Percentiles rank a stretch among this genome's conserved stretches.
These are phyloP conservation scores for Coleophora flavipennella DNA, from an alignment of 2,888 invertebrate genomes.

Conservation along the genomic window DNA sequence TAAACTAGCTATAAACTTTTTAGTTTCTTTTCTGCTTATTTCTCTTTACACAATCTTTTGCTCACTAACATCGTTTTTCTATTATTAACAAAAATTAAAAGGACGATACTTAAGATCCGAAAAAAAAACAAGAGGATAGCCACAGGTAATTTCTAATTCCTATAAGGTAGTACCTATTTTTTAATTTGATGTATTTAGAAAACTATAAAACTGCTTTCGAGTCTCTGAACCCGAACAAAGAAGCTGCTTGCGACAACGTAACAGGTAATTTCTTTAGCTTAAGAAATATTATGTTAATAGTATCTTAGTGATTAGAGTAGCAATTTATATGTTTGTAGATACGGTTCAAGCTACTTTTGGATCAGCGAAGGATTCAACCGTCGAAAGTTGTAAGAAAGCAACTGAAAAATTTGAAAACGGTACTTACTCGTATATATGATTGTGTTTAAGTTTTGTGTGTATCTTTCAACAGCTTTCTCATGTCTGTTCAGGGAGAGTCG, in stretches of 20 bases:
- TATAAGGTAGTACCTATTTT: too few relatives aligned
- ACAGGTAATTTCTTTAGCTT: conserved; percentile 18
- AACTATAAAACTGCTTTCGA: conserved; percentile 6
- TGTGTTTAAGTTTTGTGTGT: not conserved
- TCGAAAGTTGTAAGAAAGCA: conserved; percentile 18
- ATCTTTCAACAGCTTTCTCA: not conserved
- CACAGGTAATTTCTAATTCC: too few relatives aligned
- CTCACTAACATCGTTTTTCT: conserved; percentile 30
- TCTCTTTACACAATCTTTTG: conserved; percentile 24
- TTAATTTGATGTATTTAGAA: too few relatives aligned
- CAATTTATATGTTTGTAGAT: conserved; percentile 23
- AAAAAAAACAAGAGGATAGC: too few relatives aligned
- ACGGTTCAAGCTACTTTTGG: conserved; percentile 22
- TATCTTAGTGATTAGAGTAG: too few relatives aligned
- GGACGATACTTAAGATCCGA: too few relatives aligned
- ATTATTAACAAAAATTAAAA: conserved; percentile 18
- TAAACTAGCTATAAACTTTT: conserved; percentile 8
- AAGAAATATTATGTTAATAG: too few relatives aligned
- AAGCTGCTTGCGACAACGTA: conserved; percentile 7
- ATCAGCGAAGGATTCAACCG: conserved; percentile 18
- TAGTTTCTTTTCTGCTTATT: conserved; percentile 20
- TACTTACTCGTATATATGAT: conserved; percentile 23
- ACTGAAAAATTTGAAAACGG: conserved; percentile 19
- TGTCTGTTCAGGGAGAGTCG: too few relatives aligned
- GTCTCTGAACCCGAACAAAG: conserved; percentile 6